Evolutionary conservation across 1,140 invertebrate species (phyloP).

Genomic region (Stenopsyche tienmushanensis): DNA sequence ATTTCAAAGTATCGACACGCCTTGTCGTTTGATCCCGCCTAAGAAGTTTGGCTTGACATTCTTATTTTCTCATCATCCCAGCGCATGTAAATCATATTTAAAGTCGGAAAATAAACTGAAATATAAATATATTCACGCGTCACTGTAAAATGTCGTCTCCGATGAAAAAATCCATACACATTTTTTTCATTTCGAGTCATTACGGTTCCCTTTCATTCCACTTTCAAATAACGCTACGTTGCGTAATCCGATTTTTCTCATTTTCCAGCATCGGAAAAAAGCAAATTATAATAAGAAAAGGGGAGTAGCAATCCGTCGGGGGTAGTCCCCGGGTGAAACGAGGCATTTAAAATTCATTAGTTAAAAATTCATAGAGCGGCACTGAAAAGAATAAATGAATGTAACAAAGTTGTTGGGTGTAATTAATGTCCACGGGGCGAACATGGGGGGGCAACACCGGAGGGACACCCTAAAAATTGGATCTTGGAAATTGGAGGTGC

Average conservation of each 20-base stretch:
- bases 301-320: background rate
- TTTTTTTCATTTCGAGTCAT: slow-evolving; percentile 31
- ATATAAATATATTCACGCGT: too few relatives aligned
- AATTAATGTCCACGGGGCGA: slow-evolving; percentile 38
- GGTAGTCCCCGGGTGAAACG: slow-evolving; percentile 32
- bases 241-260: slow-evolving; percentile 42
- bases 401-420: slow-evolving; percentile 42
- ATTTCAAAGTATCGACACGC: too few relatives aligned
- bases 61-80: too few relatives aligned
- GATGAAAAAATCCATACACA: slow-evolving; percentile 35
- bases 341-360: slow-evolving; percentile 43
- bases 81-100: too few relatives aligned
- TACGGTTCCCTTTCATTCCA: slow-evolving; percentile 34
- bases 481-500: too few relatives aligned
- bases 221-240: slow-evolving; percentile 39
- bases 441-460: background rate
- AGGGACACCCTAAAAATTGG: too few relatives aligned
- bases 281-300: slow-evolving; percentile 39
- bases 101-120: too few relatives aligned
- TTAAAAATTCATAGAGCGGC: slow-evolving; percentile 43
- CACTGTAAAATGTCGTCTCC: slow-evolving; percentile 14
- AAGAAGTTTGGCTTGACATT: too few relatives aligned
- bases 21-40: too few relatives aligned
- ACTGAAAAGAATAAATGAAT: slow-evolving; percentile 43
- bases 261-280: slow-evolving; percentile 40